These are phyloP conservation scores for Heteromormyrus szaboi DNA, from an alignment of 2,797 vertebrate genomes.

Conservation along the genomic window DNA sequence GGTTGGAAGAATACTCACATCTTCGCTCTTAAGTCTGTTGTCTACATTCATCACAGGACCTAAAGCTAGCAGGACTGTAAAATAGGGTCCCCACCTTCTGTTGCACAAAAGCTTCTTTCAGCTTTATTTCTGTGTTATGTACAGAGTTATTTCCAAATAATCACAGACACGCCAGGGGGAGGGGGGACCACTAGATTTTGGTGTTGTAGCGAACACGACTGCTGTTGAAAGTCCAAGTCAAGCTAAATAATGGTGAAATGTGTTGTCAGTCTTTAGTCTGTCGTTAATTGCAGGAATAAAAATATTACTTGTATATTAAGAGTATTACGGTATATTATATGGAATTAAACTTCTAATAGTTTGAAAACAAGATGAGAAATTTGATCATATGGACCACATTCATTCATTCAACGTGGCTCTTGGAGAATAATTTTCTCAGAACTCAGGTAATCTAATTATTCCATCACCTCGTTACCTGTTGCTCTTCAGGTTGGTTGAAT, in stretches of 20 bases:
- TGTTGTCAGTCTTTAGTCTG: background rate
- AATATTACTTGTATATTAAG: background rate
- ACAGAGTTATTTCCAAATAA: background rate
- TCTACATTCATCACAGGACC: background rate
- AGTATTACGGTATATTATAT: background rate
- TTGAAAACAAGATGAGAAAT: background rate
- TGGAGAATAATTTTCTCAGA: background rate
- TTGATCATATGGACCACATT: background rate
- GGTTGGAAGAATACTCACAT: background rate
- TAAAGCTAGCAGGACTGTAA: background rate
- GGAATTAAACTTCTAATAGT: conserved; percentile 8
- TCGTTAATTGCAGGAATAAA: background rate
- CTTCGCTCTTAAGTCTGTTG: background rate
- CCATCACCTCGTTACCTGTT: background rate
- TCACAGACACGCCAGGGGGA: background rate
- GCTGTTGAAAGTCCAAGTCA: background rate
- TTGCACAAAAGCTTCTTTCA: background rate
- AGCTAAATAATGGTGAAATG: background rate
- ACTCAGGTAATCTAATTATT: background rate
- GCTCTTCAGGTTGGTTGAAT: background rate
- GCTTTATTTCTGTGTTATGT: background rate
- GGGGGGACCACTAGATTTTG: background rate
- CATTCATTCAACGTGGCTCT: background rate
- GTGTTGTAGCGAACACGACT: background rate
- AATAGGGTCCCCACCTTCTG: background rate